phyloP scores from a whole-genome alignment of 1,140 invertebrate genomes.

The Aradophagus sp. region DNA sequence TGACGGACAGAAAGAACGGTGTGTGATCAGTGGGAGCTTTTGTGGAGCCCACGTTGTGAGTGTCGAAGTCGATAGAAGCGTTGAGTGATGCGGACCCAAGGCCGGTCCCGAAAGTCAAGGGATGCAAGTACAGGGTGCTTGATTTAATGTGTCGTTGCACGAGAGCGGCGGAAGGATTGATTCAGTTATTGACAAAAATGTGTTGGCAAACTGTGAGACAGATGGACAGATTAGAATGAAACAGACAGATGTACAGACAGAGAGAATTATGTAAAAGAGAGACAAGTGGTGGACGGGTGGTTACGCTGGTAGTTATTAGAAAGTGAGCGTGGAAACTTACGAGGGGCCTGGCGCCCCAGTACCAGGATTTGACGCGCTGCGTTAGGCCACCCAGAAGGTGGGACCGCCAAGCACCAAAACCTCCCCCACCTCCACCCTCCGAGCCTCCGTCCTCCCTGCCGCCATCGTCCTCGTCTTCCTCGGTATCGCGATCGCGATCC shows the following conservation, averaged over 20 bases:
- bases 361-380: conserved; percentile 95
- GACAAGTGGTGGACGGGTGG: no score
- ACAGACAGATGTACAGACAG: conserved; percentile 48
- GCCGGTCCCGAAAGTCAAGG: no score
- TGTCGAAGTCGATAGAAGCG: conserved; percentile 23
- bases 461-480: conserved; percentile 73
- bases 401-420: conserved; percentile 91
- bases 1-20: conserved; percentile 49
- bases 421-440: conserved; percentile 80
- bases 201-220: conserved; percentile 36
- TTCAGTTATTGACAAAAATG: conserved; percentile 27
- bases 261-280: conserved; percentile 44
- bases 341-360: conserved; percentile 92
- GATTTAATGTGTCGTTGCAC: conserved; percentile 27
- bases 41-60: conserved; percentile 32
- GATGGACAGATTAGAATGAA: conserved; percentile 21
- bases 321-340: conserved; percentile 81
- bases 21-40: conserved; percentile 39
- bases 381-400: conserved; percentile 90
- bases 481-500: conserved; percentile 72
- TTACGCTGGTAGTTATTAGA: conserved; percentile 42
- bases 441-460: conserved; percentile 73
- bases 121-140: conserved; percentile 33
- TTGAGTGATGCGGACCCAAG: no score
- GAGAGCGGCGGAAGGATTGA: conserved; percentile 24